phyloP scores from a whole-genome alignment of 2,797 vertebrate genomes.

The Limosa lapponica region DNA sequence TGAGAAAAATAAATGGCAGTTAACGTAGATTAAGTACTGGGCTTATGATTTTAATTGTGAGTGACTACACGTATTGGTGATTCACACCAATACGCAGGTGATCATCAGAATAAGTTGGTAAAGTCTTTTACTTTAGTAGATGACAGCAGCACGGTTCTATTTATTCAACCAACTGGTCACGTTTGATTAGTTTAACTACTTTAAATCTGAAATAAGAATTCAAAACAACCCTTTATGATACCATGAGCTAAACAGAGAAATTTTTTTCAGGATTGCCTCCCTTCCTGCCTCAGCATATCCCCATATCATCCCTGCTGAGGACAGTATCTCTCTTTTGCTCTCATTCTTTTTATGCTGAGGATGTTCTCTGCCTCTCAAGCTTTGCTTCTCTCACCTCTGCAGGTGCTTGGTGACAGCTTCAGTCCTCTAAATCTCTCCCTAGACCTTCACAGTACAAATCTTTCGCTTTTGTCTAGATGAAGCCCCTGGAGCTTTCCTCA shows the following conservation, averaged over 20 bases:
- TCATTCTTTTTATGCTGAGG: background rate
- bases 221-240: background rate
- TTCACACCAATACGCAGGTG: background rate
- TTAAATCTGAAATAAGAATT: background rate
- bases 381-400: background rate
- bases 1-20: background rate
- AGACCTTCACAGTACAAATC: constrained; percentile 6
- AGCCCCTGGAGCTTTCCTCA: constrained; percentile 31
- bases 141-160: background rate
- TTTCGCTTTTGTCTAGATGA: background rate
- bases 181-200: background rate
- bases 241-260: background rate
- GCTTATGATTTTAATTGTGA: background rate
- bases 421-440: background rate
- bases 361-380: background rate
- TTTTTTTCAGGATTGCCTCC: background rate
- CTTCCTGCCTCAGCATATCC: background rate
- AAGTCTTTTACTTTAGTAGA: background rate
- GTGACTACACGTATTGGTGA: background rate
- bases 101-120: background rate
- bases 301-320: background rate
- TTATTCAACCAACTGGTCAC: background rate
- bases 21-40: background rate
- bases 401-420: background rate
- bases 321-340: background rate